Conservation (phyloP, 2,888 invertebrate species). For the Rotaria magnacalcarata region DNA sequence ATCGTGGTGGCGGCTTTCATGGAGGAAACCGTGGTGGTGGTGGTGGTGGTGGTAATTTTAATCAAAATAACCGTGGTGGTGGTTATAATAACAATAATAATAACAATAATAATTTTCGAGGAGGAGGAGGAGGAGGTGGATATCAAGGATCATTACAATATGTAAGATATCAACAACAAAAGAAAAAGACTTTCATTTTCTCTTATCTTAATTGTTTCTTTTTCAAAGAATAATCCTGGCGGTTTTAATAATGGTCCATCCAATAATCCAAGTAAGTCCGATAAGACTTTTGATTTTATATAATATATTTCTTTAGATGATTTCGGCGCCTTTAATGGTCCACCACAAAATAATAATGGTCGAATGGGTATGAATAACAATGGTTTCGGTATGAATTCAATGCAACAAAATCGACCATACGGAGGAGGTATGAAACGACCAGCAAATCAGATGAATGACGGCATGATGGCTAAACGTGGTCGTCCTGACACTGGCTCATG, state of each 20-base stretch:
- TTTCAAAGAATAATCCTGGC: neutral
- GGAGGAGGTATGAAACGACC: neutral
- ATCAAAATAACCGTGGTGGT: neutral
- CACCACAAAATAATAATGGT: neutral
- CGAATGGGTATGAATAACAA: neutral
- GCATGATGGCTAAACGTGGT: neutral
- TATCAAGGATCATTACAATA: neutral
- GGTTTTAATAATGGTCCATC: neutral
- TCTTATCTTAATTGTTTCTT: too few relatives aligned
- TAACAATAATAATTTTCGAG: neutral
- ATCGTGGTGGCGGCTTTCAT: neutral
- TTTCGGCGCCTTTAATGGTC: neutral
- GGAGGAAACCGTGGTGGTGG: neutral
- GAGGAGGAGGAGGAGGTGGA: neutral
- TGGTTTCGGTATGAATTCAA: neutral
- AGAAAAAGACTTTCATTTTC: neutral
- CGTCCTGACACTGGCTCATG: neutral
- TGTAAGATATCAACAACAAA: neutral
- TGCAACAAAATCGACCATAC: neutral
- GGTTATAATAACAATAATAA: neutral
- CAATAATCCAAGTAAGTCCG: neutral
- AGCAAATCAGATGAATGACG: neutral
- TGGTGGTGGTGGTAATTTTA: neutral
- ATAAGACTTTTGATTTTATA: too few relatives aligned
- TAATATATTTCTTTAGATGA: neutral